phyloP scores from a whole-genome alignment of 1,140 invertebrate genomes.

The Reticulitermes speratus region DNA sequence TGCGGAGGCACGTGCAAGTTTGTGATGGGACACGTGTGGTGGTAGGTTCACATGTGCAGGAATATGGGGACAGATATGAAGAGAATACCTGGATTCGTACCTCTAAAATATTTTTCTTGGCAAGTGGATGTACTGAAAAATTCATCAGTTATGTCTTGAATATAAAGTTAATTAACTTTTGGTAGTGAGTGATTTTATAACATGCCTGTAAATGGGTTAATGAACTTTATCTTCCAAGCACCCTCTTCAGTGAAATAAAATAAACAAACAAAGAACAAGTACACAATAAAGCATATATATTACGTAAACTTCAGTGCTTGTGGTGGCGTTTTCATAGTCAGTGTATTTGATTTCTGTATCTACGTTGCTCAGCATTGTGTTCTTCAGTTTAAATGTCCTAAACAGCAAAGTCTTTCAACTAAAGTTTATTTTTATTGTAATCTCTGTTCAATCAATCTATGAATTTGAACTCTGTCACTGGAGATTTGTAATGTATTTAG shows the following conservation, averaged over 20 bases:
- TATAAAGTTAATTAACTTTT: neutral
- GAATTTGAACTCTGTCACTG: neutral
- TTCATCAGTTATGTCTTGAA: neutral
- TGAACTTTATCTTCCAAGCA: neutral
- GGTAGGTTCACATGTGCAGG: neutral
- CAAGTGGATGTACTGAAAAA: neutral
- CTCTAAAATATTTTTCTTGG: neutral
- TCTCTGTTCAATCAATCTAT: too few relatives aligned
- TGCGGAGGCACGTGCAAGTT: neutral
- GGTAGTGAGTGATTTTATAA: neutral
- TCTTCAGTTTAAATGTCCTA: neutral
- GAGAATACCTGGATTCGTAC: neutral
- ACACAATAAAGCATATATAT: neutral
- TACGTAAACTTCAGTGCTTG: neutral
- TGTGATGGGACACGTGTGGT: neutral
- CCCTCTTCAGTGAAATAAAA: neutral
- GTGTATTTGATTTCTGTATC: neutral
- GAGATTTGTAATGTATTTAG: neutral
- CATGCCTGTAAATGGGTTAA: neutral
- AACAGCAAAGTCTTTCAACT: neutral
- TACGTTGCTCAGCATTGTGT: neutral
- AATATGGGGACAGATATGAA: neutral
- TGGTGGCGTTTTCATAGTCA: neutral
- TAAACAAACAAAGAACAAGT: neutral
- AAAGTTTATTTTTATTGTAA: too few relatives aligned